Evolutionary conservation across 2,797 vertebrate genomes (phyloP), one percentile per base, ranked within the genome.

Genomic region (Notolabrus celidotus): DNA sequence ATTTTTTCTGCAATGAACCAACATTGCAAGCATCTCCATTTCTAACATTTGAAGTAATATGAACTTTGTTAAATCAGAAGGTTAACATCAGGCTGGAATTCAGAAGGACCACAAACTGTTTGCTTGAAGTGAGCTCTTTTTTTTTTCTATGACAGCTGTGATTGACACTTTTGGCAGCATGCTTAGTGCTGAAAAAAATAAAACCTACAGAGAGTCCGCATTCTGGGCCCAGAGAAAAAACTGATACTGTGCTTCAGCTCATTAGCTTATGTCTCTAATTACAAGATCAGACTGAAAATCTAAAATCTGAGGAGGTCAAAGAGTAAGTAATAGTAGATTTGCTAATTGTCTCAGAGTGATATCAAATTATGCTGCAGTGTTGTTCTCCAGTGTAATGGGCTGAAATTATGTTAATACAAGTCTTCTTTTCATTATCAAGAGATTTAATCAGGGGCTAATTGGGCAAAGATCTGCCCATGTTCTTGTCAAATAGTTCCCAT

Each of bases 361-460:
- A 45, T 71, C 12, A 62, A 75, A 81, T 83, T 66, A 77, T 70
- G 64, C 68, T 46, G n/a, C 62, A 19, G 31, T 53, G 31, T 69
- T 78, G 41, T 79, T 80, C 67, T 79, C 36, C 0, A 20, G 51
- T 31, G 61, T 67, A 69, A 84, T 79, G 69, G 68, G 33, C n/a
- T 29, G 29, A 63, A 74, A 69, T 74, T 43, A 81, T 77, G 67
- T 29, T 76, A 78, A 58, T 58, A 22, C 17, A 22, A 33, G 58
- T 16, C 74, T 49, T 46, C 17, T 10, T 63, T 36, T 67, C 38
- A 75, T 73, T 80, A 80, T 57, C 16, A 67, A 55, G 49, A 62
- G 71, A 59, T 75, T 83, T 71, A 74, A 82, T 83, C 80, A 70
- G 39, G 72, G 19, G 11, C 52, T 66, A 77, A 83, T 55, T 84